Conservation (phyloP, 2,888 invertebrate genomes). For the Lypha dubia region DNA sequence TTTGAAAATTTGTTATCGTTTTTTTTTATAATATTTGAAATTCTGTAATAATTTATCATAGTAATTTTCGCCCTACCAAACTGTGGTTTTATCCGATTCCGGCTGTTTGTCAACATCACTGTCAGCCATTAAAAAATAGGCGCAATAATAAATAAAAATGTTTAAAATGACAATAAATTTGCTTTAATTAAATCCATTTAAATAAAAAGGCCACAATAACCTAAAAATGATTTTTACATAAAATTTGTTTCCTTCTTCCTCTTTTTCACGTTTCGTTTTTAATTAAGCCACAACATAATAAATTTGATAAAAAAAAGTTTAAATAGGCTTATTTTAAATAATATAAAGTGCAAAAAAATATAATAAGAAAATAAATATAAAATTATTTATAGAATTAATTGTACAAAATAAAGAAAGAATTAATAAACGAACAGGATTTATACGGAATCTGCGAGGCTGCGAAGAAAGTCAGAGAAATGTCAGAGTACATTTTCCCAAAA, state of each 20-base stretch:
- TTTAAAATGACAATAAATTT: slow-evolving; percentile 34
- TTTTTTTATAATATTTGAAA: background rate
- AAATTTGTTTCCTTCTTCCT: background rate
- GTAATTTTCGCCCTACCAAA: background rate
- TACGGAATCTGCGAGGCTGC: too few species aligned
- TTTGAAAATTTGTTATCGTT: background rate
- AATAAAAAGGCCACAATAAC: slow-evolving; percentile 18
- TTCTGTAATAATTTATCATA: slow-evolving; percentile 26
- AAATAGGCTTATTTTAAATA: slow-evolving; percentile 37
- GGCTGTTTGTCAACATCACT: slow-evolving; percentile 30
- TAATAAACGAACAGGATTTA: too few species aligned
- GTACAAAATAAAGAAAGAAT: background rate
- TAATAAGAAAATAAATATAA: slow-evolving; percentile 23
- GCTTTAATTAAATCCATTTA: slow-evolving; percentile 37
- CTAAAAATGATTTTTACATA: slow-evolving; percentile 5
- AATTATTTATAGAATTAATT: slow-evolving; percentile 2
- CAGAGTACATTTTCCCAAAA: too few species aligned
- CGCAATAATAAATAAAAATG: background rate
- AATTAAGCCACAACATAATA: background rate
- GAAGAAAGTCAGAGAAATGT: too few species aligned
- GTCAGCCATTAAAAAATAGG: background rate
- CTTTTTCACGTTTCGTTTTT: background rate
- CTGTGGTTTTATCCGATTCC: background rate
- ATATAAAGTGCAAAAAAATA: slow-evolving; percentile 18
- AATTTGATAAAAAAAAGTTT: slow-evolving; percentile 1